Evolutionary conservation across 2,797 vertebrate genomes (phyloP).

Genomic region (Clarias fuscus): DNA sequence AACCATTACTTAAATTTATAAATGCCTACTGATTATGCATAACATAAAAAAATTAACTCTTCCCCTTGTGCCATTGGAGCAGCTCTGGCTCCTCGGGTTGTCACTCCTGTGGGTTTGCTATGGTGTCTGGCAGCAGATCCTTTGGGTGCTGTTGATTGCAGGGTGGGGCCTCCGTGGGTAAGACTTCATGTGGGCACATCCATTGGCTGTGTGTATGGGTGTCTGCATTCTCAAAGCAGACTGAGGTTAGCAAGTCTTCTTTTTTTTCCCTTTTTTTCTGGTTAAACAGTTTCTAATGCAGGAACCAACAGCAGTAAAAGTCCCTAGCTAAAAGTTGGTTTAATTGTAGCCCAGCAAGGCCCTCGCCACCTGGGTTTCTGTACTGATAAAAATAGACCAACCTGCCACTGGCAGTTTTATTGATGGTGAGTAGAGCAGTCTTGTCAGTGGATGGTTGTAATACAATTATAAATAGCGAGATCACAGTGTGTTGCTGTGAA

Average conservation of each 20-base stretch:
- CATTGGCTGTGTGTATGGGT: conserved; percentile 47
- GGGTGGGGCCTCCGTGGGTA: too few species aligned
- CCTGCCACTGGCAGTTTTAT: conserved; percentile 31
- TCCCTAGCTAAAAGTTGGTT: conserved; percentile 23
- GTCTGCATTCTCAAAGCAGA: conserved; percentile 30
- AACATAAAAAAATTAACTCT: too few species aligned
- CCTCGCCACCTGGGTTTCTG: conserved; percentile 22
- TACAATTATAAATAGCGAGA: conserved; percentile 41
- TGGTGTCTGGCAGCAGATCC: too few species aligned
- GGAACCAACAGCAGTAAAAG: conserved; percentile 30
- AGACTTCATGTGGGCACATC: too few species aligned
- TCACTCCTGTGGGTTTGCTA: too few species aligned
- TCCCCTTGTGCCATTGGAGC: too few species aligned
- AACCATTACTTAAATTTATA: too few species aligned
- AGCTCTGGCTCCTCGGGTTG: too few species aligned
- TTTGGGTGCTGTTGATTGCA: too few species aligned
- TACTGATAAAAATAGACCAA: conserved; percentile 37
- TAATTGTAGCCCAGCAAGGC: conserved; percentile 38
- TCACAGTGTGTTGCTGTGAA: conserved; percentile 26
- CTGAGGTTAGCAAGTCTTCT: conserved; percentile 43
- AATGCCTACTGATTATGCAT: too few species aligned
- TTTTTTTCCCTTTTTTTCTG: conserved; percentile 45
- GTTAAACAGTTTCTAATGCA: conserved; percentile 26
- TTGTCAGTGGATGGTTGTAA: conserved; percentile 41
- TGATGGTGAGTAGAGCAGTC: conserved; percentile 41